Base-by-base conservation (phyloP, 1,140 invertebrate genomes). In the Lerema accius region DNA sequence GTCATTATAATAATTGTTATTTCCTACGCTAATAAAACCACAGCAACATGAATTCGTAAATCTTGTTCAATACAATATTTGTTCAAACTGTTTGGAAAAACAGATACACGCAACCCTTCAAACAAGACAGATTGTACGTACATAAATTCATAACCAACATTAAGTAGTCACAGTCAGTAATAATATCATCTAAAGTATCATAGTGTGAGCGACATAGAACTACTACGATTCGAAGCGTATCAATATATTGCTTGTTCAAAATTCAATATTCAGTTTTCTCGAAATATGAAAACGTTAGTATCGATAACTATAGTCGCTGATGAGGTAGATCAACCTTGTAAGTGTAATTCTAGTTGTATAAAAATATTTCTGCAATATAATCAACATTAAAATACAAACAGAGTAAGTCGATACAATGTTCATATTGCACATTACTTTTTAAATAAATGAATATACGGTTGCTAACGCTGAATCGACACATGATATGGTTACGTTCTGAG, bases 281-380 rank as follows among this genome's bases (percentile, higher is more conserved):
- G 49, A 64, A 69, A 68, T 67, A 42, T 59, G 55, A 55, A 68
- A 69, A 67, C 68, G 58, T 23, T n/a, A n/a, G 63, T 71, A 71
- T 50, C 3, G 61, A 43, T 73, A 75, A 39, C 69, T 78, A 80
- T 71, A 76, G 67, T 80, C 64, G 63, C 73, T 78, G 80, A 78
- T 89, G 86, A 89, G 86, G 84, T 89, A 89, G 86, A 84, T 84
- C 67, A 75, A 78, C 71, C 77, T 78, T 78, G 76, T 74, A 64
- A 74, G 73, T 84, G 79, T 77, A 60, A 87, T 73, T 80, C 76
- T 83, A 83, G 84, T 73, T 85, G 80, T 89, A 89, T 89, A 89
- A 89, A 89, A 89, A 89, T 89, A 89, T 78, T 88, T 87, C 80
- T 86, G 85, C 76, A 85, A 87, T 88, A 88, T 89, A 86, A 83